Evolutionary conservation across 2,113 vertebrate genomes (phyloP).

Genomic region (Gila orcuttii): DNA sequence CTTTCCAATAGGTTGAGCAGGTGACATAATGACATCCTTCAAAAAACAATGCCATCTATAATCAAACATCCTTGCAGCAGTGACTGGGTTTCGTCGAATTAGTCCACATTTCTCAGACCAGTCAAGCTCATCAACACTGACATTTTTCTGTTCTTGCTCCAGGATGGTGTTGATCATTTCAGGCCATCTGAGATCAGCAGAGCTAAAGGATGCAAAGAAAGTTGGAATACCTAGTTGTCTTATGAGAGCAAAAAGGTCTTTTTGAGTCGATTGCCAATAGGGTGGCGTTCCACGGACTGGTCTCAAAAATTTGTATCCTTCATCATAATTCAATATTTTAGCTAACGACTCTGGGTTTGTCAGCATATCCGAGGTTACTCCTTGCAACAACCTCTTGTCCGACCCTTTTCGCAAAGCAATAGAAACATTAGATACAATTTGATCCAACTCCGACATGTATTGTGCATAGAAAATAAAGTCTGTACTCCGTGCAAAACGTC

Average conservation of each 20-base stretch:
- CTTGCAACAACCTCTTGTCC: not conserved
- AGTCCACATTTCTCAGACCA: conserved; percentile 23
- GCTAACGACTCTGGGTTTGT: not conserved
- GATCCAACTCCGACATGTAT: conserved; percentile 41
- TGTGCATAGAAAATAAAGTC: conserved; percentile 46
- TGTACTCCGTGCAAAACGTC: conserved; percentile 36
- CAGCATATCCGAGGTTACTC: not conserved
- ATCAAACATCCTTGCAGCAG: conserved; percentile 19
- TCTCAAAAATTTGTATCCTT: conserved; percentile 13
- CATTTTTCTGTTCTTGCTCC: not conserved
- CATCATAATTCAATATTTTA: not conserved
- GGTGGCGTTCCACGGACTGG: not conserved
- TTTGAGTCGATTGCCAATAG: not conserved
- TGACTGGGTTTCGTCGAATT: not conserved
- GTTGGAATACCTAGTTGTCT: not conserved
- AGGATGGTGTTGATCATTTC: conserved; percentile 7
- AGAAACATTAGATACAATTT: conserved; percentile 38
- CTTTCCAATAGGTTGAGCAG: too few species aligned
- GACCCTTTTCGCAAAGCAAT: conserved; percentile 40
- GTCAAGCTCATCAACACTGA: not conserved
- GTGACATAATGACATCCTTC: conserved; percentile 22
- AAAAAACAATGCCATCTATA: conserved; percentile 13
- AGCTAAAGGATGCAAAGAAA: not conserved
- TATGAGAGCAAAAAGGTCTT: not conserved
- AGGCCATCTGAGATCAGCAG: conserved; percentile 8